Evolutionary conservation across 2,888 invertebrate species (phyloP).

Genomic region (Anthophora plumipes): DNA sequence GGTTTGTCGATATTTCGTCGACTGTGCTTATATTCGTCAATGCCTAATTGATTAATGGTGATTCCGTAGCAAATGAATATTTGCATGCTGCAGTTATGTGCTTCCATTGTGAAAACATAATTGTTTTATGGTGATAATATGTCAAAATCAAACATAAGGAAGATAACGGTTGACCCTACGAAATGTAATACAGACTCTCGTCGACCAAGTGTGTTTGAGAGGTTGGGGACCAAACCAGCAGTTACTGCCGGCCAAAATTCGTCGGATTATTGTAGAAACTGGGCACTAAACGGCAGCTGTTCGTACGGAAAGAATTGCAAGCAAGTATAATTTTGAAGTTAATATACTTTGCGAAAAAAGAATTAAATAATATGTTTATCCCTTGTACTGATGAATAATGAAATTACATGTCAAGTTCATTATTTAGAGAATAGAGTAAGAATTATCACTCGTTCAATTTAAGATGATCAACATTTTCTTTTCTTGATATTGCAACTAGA

Average conservation of each 20-base stretch:
- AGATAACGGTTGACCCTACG: conserved; percentile 91
- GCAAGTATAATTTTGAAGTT: conserved; percentile 79
- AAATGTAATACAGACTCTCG: conserved; percentile 88
- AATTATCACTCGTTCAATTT: conserved; percentile 22
- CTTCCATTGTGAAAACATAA: conserved; percentile 82
- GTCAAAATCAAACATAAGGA: conserved; percentile 90
- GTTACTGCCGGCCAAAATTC: conserved; percentile 85
- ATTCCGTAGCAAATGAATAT: conserved; percentile 67
- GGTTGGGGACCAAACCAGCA: conserved; percentile 91
- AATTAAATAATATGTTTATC: neutral
- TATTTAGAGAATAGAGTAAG: conserved; percentile 40
- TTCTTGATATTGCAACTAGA: conserved; percentile 75
- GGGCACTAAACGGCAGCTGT: conserved; percentile 91
- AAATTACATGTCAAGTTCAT: conserved; percentile 16
- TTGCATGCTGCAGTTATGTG: conserved; percentile 82
- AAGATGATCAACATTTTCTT: conserved; percentile 49
- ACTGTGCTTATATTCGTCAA: conserved; percentile 22
- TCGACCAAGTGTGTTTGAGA: conserved; percentile 93
- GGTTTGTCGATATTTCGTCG: neutral
- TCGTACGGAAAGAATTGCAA: conserved; percentile 92
- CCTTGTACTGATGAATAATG: neutral
- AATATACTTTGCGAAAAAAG: neutral
- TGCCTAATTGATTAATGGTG: conserved; percentile 56
- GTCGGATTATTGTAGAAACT: conserved; percentile 90
- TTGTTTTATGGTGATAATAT: conserved; percentile 85